Evolutionary conservation across 2,888 invertebrate species (phyloP), one percentile per base, ranked within the genome.

Genomic region (Cosmia pyralina): DNA sequence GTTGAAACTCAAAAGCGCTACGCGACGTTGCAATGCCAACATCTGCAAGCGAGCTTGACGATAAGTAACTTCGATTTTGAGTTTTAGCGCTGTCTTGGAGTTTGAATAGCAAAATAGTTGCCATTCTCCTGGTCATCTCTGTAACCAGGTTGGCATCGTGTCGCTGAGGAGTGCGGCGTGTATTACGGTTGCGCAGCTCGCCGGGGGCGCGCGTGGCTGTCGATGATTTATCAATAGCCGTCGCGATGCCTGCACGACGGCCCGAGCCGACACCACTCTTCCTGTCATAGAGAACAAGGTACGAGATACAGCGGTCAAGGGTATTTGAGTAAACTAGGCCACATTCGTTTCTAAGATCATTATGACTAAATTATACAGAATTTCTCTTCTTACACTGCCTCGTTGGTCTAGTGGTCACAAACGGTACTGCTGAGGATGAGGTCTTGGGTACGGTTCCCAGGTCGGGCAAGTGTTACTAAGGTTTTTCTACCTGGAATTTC

Each of bases 221-320:
- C 92, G 92, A 94, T 94, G 94, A 94, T 95, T 95, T 95, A 95
- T 95, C 94, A 94, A 94, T 90, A 93, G 92, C 90, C 86, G 87
- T 89, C 91, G 90, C 92, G 93, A 93, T 92, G 91, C 91, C 89
- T 89, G 94, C 94, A 93, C 94, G 94, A 93, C 94, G 90, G 88
- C 82, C 89, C 85, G 85, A 83, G 88, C 88, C 88, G 89, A 88
- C 83, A 80, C 90, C 92, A 92, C 91, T 93, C 93, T 94, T 94
- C 92, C 92, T 92, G 90, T 84, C 88, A 72, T 75, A 69, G 60
- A 63, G 63, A 64, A 65, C 85, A 89, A 91, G 86, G 28, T 50
- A 89, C 13, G 55, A 68, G 84, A 84, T 68, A 17, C 44, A 84
- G 90, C 92, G 91, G 53, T 8, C 10, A 34, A 72, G 0, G 11